Evolutionary conservation across 2,888 invertebrate genomes (phyloP).

Genomic region (Sylvicola cinctus): DNA sequence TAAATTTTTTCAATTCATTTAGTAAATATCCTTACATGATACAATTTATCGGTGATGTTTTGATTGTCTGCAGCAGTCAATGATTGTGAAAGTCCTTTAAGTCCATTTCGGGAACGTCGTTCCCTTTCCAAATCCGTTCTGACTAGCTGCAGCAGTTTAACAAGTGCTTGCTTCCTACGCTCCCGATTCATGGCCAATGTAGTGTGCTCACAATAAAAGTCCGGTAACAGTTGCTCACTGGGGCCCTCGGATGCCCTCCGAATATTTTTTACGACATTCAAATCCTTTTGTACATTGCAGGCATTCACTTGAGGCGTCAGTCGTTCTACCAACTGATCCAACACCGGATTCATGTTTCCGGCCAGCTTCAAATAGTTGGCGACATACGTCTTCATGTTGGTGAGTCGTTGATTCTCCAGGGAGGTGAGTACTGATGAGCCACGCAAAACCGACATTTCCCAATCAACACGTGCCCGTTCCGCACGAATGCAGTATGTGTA

Average conservation of each 20-base stretch:
- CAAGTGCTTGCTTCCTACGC: constrained; percentile 63
- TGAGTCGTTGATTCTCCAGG: constrained; percentile 74
- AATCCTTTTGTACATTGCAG: constrained; percentile 23
- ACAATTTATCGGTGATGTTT: constrained; percentile 78
- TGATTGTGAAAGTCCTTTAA: constrained; percentile 75
- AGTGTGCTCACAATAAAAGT: constrained; percentile 89
- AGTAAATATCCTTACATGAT: constrained; percentile 52
- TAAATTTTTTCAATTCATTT: not conserved
- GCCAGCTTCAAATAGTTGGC: constrained; percentile 42
- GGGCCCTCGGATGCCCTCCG: constrained; percentile 29
- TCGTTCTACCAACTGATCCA: constrained; percentile 36
- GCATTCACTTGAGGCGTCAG: constrained; percentile 20
- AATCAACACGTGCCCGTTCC: constrained; percentile 74
- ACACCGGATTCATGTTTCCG: constrained; percentile 54
- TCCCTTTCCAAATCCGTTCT: constrained; percentile 79
- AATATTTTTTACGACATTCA: constrained; percentile 23
- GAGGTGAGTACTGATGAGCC: constrained; percentile 73
- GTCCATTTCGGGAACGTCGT: constrained; percentile 68
- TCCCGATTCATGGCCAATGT: constrained; percentile 85
- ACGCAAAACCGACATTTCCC: constrained; percentile 75
- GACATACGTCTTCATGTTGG: constrained; percentile 52
- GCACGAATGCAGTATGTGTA: constrained; percentile 79
- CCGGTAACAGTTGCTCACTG: constrained; percentile 71
- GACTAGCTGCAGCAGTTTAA: constrained; percentile 66
- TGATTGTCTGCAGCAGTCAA: constrained; percentile 77